These are phyloP conservation scores for Camponotus fellah DNA, from an alignment of 2,888 invertebrate species.

Conservation along the genomic window DNA sequence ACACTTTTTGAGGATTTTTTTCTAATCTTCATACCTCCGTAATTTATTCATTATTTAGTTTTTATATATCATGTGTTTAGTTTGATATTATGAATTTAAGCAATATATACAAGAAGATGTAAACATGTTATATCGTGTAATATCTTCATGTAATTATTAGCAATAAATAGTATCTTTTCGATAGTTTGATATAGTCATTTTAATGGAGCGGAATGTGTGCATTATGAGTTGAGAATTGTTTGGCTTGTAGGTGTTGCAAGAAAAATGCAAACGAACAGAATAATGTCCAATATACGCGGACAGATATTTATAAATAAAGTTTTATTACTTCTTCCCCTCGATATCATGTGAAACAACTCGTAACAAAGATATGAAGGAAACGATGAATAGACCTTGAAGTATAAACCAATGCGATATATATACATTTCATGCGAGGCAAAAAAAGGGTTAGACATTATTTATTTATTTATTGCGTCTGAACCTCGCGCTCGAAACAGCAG, in stretches of 20 bases:
- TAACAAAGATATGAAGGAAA: conserved; percentile 37
- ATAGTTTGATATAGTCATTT: background rate
- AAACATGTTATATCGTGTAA: background rate
- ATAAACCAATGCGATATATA: conserved; percentile 52
- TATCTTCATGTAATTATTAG: background rate
- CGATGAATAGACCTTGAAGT: conserved; percentile 59
- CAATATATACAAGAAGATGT: background rate
- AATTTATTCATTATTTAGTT: background rate
- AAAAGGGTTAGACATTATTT: conserved; percentile 50
- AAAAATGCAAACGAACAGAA: conserved; percentile 30
- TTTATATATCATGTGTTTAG: background rate
- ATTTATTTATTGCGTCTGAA: conserved; percentile 68
- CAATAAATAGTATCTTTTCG: background rate
- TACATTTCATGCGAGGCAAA: conserved; percentile 4
- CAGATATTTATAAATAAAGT: conserved; percentile 27
- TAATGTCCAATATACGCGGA: background rate
- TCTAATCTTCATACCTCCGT: background rate
- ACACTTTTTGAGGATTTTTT: background rate
- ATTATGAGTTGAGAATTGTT: background rate
- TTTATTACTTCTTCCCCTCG: background rate
- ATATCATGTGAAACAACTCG: conserved; percentile 36
- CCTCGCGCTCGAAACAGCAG: conserved; percentile 31
- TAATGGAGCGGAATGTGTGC: background rate
- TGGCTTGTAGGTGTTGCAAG: conserved; percentile 9
- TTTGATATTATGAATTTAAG: background rate